Evolutionary conservation across 2,888 invertebrate genomes (phyloP), one percentile per base, ranked within the genome.

Genomic region (Gortyna flavago): DNA sequence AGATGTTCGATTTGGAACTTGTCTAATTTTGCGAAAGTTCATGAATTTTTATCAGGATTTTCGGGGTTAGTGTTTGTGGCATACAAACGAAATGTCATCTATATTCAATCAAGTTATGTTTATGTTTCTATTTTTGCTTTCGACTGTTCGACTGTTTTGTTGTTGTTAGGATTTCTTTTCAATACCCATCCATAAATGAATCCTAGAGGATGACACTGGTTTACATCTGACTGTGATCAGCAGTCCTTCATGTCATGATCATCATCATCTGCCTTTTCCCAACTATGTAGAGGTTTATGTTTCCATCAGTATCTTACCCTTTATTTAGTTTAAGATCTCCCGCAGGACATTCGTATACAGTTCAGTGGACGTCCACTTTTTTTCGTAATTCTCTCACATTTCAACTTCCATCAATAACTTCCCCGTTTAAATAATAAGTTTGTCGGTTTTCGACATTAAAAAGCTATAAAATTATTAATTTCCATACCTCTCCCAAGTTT

Each of bases 391-490:
- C 44, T 48, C 70, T 35, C 77, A 44, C 51, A 82, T 75, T 85
- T 64, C 69, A 57, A 54, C 64, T 65, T 51, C 61, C 79, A 75
- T 85, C 75, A 75, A 75, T 62, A 76, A 76, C 81, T 64, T 81
- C 65, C 70, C 38, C 71, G 35, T 75, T 78, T 67, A 68, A 85
- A 79, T 83, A 85, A 85, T 61, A 84, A 84, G 71, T 83, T 83
- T 70, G 70, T 61, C 75, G 79, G 85, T 51, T 74, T 51, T 57
- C 38, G 59, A 68, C 84, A 71, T 84, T 73, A 85, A 86, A 83
- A 79, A 62, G 73, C 83, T 68, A 76, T 84, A 75, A 85, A 84
- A 83, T 85, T 79, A 85, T 85, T 83, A 79, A 84, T 84, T 75
- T 75, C 79, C 86, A 85, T 83, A 75, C 72, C 72, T 80, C 68